phyloP scores from a whole-genome alignment of 1,140 invertebrate species.

The Palaemon carinicauda region DNA sequence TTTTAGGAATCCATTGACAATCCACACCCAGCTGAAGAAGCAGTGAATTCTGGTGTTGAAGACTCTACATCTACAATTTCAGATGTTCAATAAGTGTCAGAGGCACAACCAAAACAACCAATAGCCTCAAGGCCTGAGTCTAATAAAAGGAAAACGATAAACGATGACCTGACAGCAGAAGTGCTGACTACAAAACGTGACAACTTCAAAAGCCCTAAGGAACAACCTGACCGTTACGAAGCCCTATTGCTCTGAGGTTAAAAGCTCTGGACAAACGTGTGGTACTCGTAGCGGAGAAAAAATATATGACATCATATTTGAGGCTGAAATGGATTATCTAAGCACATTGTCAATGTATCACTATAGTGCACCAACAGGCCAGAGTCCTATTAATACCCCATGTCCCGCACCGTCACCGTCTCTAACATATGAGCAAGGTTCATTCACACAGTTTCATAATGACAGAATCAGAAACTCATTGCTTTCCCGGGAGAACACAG shows the following conservation, averaged over 20 bases:
- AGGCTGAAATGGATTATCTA: constrained; percentile 36
- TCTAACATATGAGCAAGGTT: constrained; percentile 34
- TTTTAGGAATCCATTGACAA: neutral
- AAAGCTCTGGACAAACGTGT: constrained; percentile 33
- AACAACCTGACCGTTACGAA: constrained; percentile 28
- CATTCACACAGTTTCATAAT: neutral
- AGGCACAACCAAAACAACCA: constrained; percentile 33
- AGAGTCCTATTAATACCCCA: constrained; percentile 28
- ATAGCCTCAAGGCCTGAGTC: constrained; percentile 30
- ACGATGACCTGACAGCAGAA: constrained; percentile 23
- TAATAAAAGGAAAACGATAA: constrained; percentile 22
- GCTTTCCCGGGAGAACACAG: constrained; percentile 19
- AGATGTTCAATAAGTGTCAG: constrained; percentile 24
- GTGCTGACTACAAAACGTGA: constrained; percentile 26
- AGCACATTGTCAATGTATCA: constrained; percentile 24
- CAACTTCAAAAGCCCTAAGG: constrained; percentile 27
- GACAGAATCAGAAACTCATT: constrained; percentile 2
- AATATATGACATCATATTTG: constrained; percentile 23
- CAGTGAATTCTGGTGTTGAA: constrained; percentile 4
- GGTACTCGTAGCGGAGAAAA: constrained; percentile 10
- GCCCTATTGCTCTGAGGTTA: constrained; percentile 31
- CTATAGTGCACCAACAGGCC: constrained; percentile 21
- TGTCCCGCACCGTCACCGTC: constrained; percentile 23
- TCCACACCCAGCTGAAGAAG: constrained; percentile 18
- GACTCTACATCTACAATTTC: constrained; percentile 27